A percentile compares a stretch with the other conserved stretches of the same genome.
These are phyloP conservation scores for Pollenia griseotomentosa DNA, from an alignment of 2,888 invertebrate species.

Conservation along the genomic window DNA sequence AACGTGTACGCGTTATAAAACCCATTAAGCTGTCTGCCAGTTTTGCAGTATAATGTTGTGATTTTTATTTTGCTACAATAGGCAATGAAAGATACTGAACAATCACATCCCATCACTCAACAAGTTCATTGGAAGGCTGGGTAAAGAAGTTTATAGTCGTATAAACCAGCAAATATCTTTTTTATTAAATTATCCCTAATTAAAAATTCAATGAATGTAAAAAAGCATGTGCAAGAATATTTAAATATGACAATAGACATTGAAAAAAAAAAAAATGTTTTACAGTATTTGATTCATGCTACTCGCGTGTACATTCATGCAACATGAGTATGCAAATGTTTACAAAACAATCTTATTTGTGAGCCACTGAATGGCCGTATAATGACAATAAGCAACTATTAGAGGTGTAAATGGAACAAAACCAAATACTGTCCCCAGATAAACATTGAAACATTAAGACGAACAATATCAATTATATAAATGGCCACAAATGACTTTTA, in stretches of 20 bases:
- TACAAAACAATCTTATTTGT: conserved; percentile 16
- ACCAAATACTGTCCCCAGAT: conserved; percentile 31
- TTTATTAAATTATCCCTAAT: conserved; percentile 3
- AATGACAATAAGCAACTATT: conserved; percentile 18
- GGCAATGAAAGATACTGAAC: not conserved
- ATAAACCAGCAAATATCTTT: not conserved
- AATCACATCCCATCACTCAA: not conserved
- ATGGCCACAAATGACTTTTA: conserved; percentile 56
- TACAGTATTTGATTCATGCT: not conserved
- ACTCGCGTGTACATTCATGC: not conserved
- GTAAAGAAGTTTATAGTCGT: not conserved
- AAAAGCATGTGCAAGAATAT: conserved; percentile 26
- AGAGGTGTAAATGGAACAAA: conserved; percentile 23
- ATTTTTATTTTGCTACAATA: conserved; percentile 31
- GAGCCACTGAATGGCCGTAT: not conserved
- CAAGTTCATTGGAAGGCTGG: not conserved
- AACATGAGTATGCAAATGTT: not conserved
- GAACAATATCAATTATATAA: conserved; percentile 61
- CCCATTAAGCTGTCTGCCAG: conserved; percentile 78
- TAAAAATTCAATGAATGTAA: conserved; percentile 27
- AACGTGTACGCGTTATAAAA: conserved; percentile 74
- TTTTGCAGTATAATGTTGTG: conserved; percentile 42
- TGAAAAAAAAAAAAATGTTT: not conserved
- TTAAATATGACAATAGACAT: conserved; percentile 17
- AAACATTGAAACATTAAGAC: conserved; percentile 13